phyloP scores from a whole-genome alignment of 2,797 vertebrate species.

The Galagoides demidoff region DNA sequence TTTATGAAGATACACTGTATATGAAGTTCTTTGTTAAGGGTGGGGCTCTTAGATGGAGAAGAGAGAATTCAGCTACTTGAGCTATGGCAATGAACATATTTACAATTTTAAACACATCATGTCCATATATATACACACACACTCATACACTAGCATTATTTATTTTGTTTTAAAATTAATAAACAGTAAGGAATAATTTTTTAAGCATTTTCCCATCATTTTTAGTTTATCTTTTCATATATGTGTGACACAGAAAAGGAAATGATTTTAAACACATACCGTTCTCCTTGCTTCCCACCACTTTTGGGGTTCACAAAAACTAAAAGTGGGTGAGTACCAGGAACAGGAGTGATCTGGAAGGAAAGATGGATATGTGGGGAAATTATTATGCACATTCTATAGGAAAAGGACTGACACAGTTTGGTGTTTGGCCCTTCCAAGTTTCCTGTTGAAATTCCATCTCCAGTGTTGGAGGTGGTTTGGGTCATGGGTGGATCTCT shows the following conservation, averaged over 20 bases:
- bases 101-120: neutral
- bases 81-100: neutral
- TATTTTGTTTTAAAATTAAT: neutral
- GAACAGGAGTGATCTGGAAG: slow-evolving; percentile 94
- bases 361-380: slow-evolving; percentile 62
- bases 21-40: neutral
- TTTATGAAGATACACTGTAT: neutral
- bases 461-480: neutral
- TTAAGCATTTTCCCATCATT: neutral
- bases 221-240: neutral
- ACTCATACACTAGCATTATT: neutral
- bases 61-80: slow-evolving; percentile 14
- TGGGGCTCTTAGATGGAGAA: neutral
- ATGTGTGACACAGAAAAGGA: neutral
- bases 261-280: slow-evolving; percentile 85
- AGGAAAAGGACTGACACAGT: neutral
- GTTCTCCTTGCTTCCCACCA: slow-evolving; percentile 97
- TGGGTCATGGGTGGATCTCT: neutral
- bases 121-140: neutral
- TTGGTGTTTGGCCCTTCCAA: neutral
- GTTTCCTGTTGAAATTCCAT: neutral
- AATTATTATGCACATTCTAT: neutral
- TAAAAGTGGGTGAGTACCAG: slow-evolving; percentile 96
- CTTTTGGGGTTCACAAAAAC: slow-evolving; percentile 98
- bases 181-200: neutral